A percentile compares a stretch with the other conserved stretches of the same genome.
Evolutionary conservation across 2,888 invertebrate genomes (phyloP).

Genomic region (Nephrotoma flavescens): DNA sequence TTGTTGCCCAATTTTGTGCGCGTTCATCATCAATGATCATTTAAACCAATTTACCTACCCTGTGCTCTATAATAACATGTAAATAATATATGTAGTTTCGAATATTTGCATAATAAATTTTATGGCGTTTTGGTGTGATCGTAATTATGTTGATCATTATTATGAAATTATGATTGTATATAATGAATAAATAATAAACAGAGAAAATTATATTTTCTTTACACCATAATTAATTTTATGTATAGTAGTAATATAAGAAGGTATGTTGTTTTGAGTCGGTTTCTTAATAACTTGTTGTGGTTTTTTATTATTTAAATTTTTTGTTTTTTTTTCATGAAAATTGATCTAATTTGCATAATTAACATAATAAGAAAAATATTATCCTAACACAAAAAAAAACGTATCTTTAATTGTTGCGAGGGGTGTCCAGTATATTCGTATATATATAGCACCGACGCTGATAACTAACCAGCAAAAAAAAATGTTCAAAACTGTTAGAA

Average conservation of each 20-base stretch:
- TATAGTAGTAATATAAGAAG: neutral
- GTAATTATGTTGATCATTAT: neutral
- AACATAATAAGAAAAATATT: neutral
- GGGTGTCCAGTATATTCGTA: too few species aligned
- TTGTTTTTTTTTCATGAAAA: neutral
- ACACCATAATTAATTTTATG: neutral
- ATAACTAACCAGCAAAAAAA: too few species aligned
- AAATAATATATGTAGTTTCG: neutral
- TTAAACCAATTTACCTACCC: neutral
- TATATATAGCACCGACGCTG: too few species aligned
- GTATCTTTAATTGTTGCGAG: too few species aligned
- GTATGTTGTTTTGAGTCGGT: neutral
- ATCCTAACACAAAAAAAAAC: neutral
- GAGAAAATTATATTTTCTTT: neutral
- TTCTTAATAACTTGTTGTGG: neutral
- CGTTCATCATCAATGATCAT: neutral
- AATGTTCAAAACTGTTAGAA: too few species aligned
- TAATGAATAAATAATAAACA: neutral
- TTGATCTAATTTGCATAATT: neutral
- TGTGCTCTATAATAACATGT: neutral
- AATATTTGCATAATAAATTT: neutral
- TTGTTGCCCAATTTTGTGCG: neutral
- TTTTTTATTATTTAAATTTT: neutral
- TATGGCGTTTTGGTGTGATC: neutral
- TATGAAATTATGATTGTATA: neutral